These are phyloP conservation scores for Pantherophis guttatus DNA, from an alignment of 2,113 vertebrate species.

Conservation along the genomic window DNA sequence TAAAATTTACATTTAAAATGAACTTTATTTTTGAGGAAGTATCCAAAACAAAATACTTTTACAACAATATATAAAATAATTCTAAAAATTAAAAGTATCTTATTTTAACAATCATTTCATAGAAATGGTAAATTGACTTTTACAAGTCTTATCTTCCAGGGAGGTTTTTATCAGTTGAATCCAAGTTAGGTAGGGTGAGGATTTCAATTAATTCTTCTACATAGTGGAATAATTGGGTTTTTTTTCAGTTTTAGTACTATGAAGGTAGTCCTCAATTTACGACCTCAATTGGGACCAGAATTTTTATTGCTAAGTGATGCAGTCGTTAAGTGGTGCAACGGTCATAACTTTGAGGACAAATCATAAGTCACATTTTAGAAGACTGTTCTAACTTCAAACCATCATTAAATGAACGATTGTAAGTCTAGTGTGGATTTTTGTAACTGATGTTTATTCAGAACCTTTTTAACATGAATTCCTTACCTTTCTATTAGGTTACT, in stretches of 20 bases:
- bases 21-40: not conserved
- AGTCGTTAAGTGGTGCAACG: not conserved
- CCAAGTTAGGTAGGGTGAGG: not conserved
- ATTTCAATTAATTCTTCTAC: not conserved
- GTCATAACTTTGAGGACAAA: not conserved
- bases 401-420: not conserved
- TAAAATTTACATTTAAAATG: not conserved
- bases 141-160: not conserved
- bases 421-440: not conserved
- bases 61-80: not conserved
- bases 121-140: not conserved
- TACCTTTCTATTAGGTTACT: conserved; percentile 78
- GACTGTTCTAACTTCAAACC: not conserved
- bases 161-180: not conserved
- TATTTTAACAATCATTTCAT: not conserved
- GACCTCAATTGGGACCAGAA: not conserved
- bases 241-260: not conserved
- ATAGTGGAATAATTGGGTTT: not conserved
- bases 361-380: not conserved
- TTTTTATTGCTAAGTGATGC: not conserved
- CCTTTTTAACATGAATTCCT: not conserved
- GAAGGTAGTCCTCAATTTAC: not conserved
- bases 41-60: not conserved
- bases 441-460: not conserved
- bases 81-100: not conserved